These are phyloP conservation scores for Plebejus argus DNA, from an alignment of 2,888 invertebrate species.

Conservation along the genomic window DNA sequence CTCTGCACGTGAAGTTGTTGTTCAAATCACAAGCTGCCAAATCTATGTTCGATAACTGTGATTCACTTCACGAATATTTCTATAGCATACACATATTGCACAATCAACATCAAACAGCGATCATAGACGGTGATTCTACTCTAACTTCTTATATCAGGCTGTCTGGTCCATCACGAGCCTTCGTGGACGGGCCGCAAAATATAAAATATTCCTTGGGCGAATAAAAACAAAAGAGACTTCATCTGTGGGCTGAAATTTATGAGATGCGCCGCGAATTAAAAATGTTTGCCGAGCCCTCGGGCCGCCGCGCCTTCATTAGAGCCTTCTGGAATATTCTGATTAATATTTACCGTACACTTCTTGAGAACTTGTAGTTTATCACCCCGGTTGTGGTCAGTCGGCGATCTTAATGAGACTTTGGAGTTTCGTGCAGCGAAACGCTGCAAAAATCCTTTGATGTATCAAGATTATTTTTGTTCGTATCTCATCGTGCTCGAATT, in stretches of 20 bases:
- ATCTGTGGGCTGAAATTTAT: constrained; percentile 72
- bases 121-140: not conserved
- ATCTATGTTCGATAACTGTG: not conserved
- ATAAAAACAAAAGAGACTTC: constrained; percentile 74
- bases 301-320: constrained; percentile 71
- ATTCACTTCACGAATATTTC: not conserved
- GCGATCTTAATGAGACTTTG: not conserved
- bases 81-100: not conserved
- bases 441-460: not conserved
- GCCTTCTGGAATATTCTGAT: constrained; percentile 70
- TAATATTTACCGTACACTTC: constrained; percentile 76
- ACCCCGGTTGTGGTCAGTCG: constrained; percentile 46
- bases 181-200: not conserved
- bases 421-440: not conserved
- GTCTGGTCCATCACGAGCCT: not conserved
- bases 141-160: not conserved
- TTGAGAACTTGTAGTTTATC: constrained; percentile 65
- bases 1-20: too few species aligned
- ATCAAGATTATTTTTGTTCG: not conserved
- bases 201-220: constrained; percentile 66
- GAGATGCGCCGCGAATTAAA: constrained; percentile 78
- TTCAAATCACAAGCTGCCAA: too few species aligned
- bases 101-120: not conserved
- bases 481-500: not conserved
- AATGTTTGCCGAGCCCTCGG: constrained; percentile 74